Conservation (phyloP, 30 jellyfish, hydroid and myxozoan genomes). For the Hydractinia echinata region DNA sequence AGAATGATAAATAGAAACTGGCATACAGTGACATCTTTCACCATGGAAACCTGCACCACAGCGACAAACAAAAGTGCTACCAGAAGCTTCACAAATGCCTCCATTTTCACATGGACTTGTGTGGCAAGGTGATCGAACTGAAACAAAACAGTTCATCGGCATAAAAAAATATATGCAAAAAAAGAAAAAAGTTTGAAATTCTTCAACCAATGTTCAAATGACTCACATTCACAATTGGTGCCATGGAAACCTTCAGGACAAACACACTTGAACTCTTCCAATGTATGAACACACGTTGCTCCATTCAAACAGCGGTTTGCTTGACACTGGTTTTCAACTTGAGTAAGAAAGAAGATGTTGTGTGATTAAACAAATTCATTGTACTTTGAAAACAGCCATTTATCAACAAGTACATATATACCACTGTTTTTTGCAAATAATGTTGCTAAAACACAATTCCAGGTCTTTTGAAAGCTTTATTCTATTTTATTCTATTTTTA, state of each 20-base stretch:
- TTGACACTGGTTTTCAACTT: constrained; percentile 64
- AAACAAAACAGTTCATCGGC: background rate
- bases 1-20: too few relatives aligned
- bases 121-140: constrained; percentile 33
- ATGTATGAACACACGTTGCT: constrained; percentile 66
- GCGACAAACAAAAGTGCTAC: constrained; percentile 63
- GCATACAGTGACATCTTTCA: constrained; percentile 31
- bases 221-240: constrained; percentile 35
- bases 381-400: too few relatives aligned
- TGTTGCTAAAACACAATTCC: too few relatives aligned
- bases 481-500: too few relatives aligned
- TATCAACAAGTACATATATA: too few relatives aligned
- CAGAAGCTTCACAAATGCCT: constrained; percentile 64
- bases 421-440: too few relatives aligned
- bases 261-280: constrained; percentile 34
- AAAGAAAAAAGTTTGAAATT: background rate
- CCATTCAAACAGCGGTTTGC: constrained; percentile 73
- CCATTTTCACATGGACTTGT: constrained; percentile 79
- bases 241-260: constrained; percentile 46
- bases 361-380: too few relatives aligned
- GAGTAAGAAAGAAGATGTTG: background rate
- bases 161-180: background rate
- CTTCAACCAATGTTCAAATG: background rate
- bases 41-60: constrained; percentile 47
- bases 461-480: too few relatives aligned